A percentile compares a stretch with the other conserved stretches of the same genome.
phyloP scores from a whole-genome alignment of 1,140 invertebrate genomes.

The Calliopsis andreniformis region DNA sequence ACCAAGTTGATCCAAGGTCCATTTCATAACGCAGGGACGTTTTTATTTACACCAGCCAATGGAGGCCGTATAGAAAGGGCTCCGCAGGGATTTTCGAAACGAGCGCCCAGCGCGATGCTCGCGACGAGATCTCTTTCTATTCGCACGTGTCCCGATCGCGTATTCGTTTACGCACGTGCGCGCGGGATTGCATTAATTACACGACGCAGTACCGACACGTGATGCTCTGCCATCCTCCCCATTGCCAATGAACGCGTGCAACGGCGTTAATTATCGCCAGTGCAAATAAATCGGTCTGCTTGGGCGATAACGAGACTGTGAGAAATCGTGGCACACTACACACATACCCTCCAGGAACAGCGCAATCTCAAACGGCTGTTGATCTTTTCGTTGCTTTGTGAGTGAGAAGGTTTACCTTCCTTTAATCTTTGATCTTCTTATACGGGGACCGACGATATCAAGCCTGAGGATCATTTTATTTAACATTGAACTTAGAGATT shows the following conservation, averaged over 20 bases:
- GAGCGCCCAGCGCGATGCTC: background rate
- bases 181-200: slow-evolving; percentile 59
- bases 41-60: slow-evolving; percentile 8
- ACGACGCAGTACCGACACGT: slow-evolving; percentile 36
- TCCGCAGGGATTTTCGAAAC: slow-evolving; percentile 14
- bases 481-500: too few relatives aligned
- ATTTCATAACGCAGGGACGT: background rate
- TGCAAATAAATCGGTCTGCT: slow-evolving; percentile 39
- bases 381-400: slow-evolving; percentile 7
- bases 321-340: slow-evolving; percentile 33
- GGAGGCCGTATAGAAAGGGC: background rate
- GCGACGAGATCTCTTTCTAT: background rate
- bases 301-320: slow-evolving; percentile 49
- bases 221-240: slow-evolving; percentile 15
- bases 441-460: background rate
- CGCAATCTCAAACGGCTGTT: background rate
- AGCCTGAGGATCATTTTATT: too few relatives aligned
- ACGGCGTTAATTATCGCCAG: slow-evolving; percentile 39
- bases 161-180: slow-evolving; percentile 58
- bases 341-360: background rate
- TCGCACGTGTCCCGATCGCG: slow-evolving; percentile 43
- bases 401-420: background rate
- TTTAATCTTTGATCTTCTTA: background rate
- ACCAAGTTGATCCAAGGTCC: background rate
- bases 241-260: background rate